Evolutionary conservation across 1,140 invertebrate genomes (phyloP).

Genomic region (Kradibia gibbosae): DNA sequence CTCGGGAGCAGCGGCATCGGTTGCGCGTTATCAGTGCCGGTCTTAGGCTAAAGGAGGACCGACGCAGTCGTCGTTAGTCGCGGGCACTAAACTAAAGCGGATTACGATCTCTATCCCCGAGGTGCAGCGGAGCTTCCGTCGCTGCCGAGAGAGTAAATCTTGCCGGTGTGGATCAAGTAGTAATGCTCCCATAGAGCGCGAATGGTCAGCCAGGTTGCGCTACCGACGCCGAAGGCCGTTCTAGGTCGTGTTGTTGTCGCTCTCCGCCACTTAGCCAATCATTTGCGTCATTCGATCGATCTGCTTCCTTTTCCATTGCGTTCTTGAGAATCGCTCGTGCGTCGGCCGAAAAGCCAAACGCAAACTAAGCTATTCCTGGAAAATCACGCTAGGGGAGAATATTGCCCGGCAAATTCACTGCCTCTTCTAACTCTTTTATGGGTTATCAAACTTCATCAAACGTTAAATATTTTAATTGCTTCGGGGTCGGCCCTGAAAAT

Average conservation of each 20-base stretch:
- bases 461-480: no score
- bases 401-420: slow-evolving; percentile 3
- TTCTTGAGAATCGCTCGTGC: slow-evolving; percentile 16
- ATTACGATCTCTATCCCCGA: background rate
- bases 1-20: slow-evolving; percentile 24
- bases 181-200: slow-evolving; percentile 54
- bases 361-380: slow-evolving; percentile 10
- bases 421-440: background rate
- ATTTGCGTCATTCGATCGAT: slow-evolving; percentile 34
- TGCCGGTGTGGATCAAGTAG: slow-evolving; percentile 50
- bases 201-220: slow-evolving; percentile 56
- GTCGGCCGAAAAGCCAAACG: background rate
- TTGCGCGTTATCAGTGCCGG: slow-evolving; percentile 33
- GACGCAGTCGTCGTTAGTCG: background rate
- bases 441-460: background rate
- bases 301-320: background rate
- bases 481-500: no score
- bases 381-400: background rate
- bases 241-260: slow-evolving; percentile 55
- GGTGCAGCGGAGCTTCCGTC: background rate
- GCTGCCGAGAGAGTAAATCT: slow-evolving; percentile 12
- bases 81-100: slow-evolving; percentile 9
- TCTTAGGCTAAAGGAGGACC: slow-evolving; percentile 15
- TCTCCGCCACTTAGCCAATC: slow-evolving; percentile 11
- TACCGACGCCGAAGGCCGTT: slow-evolving; percentile 59